phyloP scores from a whole-genome alignment of 2,888 invertebrate genomes.

The Caenorhabditis sp. region DNA sequence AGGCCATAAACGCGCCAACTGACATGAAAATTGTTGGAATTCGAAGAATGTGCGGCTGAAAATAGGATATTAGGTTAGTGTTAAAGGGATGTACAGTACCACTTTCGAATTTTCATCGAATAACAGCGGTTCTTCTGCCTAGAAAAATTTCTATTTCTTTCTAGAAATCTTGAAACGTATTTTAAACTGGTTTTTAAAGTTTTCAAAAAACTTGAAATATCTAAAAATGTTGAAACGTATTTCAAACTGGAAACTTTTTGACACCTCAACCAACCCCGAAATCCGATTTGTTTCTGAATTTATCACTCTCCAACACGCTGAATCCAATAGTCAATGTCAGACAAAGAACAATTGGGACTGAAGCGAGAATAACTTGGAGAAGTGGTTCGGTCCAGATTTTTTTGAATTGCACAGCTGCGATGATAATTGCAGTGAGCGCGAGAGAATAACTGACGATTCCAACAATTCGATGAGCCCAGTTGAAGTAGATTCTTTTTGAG shows the following conservation, averaged over 20 bases:
- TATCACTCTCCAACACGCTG: conserved; percentile 8
- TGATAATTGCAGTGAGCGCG: conserved; percentile 41
- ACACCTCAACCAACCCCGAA: conserved; percentile 23
- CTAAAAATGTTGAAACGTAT: no score
- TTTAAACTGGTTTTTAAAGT: no score
- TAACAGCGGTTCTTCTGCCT: not conserved
- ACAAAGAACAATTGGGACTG: conserved; percentile 31
- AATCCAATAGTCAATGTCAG: conserved; percentile 23
- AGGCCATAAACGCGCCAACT: conserved; percentile 40
- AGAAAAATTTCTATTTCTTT: not conserved
- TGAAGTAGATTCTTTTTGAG: conserved; percentile 26
- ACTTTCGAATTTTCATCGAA: conserved; percentile 23
- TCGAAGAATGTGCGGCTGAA: conserved; percentile 40
- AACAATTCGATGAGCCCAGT: conserved; percentile 39
- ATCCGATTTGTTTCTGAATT: conserved; percentile 17
- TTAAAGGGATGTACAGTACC: conserved; percentile 19
- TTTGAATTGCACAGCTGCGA: conserved; percentile 46
- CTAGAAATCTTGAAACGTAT: no score
- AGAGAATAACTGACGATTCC: conserved; percentile 34
- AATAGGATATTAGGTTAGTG: not conserved
- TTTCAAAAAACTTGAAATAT: no score
- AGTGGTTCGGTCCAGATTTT: conserved; percentile 47
- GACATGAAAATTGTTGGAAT: conserved; percentile 37
- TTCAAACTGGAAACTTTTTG: no score
- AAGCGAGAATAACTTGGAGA: conserved; percentile 37